Conservation (phyloP, 2,888 invertebrate species). For the Trachelus tabidus region DNA sequence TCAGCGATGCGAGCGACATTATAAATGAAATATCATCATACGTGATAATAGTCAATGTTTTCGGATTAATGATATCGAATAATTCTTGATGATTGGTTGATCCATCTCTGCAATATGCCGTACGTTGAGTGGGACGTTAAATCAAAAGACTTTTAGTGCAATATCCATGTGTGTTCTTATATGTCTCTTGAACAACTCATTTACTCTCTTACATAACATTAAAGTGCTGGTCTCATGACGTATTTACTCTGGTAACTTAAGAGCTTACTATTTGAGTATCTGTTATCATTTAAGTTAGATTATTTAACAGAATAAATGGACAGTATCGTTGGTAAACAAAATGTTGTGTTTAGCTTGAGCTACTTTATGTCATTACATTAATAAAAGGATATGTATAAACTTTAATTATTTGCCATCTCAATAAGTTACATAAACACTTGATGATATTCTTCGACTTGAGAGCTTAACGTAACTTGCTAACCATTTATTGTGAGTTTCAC, state of each 20-base stretch:
- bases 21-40: background rate
- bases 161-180: background rate
- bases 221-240: background rate
- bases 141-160: background rate
- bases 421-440: background rate
- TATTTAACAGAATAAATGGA: background rate
- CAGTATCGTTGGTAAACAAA: background rate
- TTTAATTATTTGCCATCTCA: background rate
- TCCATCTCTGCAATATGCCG: background rate
- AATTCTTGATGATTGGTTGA: background rate
- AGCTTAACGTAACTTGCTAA: background rate
- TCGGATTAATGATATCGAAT: background rate
- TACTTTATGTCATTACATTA: background rate
- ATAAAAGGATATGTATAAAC: background rate
- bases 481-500: background rate
- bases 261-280: background rate
- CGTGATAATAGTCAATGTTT: background rate
- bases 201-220: background rate
- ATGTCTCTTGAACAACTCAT: background rate
- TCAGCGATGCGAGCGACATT: background rate
- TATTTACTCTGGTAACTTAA: background rate
- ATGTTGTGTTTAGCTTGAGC: background rate
- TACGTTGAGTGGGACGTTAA: background rate
- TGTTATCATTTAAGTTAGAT: background rate
- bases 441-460: background rate